Evolutionary conservation across 2,888 invertebrate genomes (phyloP), one percentile per base, ranked within the genome.

Genomic region (Archaeoteleia sp.): DNA sequence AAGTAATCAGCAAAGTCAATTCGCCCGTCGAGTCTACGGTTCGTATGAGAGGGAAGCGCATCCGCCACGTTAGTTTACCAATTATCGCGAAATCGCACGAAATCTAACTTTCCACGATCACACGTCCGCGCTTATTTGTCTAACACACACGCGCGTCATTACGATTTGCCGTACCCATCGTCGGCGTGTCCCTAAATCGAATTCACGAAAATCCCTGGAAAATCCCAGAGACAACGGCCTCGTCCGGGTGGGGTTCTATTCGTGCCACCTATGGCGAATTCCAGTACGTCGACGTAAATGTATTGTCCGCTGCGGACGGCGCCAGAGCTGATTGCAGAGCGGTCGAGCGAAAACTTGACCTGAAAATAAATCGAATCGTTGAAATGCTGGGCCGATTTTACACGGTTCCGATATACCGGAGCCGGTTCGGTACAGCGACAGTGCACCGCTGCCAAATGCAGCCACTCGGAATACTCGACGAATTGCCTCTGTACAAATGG

Each of bases 241-340:
- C 32, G 32, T 23, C 8, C 34, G 15, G 14, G 6, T 25, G 48
- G n/a, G n/a, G n/a, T 35, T 5, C 9, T 29, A 8, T 17, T 20
- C 3, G n/a, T 10, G 15, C 39, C 10, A 13, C 27, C 48, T 25
- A 35, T 48, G 35, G 35, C 30, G 37, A 40, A 55, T 61, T 55
- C 45, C 46, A 8, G 51, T 12, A n/a, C 23, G 45, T 14, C 35
- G 35, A n/a, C 20, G 54, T 30, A 43, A 48, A 43, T 35, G 51
- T 46, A 49, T 55, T 61, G 78, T 78, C 77, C 72, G 39, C 45
- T 8, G 13, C 35, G 77, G 75, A 83, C 83, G 82, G 82, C 82
- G 77, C 76, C 55, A 60, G 43, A 75, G 74, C 79, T 83, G 83
- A 83, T 83, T 83, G 83, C 78, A 74, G 74, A 70, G 71, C 77